These are phyloP conservation scores for Ornithoptera alexandrae DNA, from an alignment of 2,888 invertebrate species.

Conservation along the genomic window DNA sequence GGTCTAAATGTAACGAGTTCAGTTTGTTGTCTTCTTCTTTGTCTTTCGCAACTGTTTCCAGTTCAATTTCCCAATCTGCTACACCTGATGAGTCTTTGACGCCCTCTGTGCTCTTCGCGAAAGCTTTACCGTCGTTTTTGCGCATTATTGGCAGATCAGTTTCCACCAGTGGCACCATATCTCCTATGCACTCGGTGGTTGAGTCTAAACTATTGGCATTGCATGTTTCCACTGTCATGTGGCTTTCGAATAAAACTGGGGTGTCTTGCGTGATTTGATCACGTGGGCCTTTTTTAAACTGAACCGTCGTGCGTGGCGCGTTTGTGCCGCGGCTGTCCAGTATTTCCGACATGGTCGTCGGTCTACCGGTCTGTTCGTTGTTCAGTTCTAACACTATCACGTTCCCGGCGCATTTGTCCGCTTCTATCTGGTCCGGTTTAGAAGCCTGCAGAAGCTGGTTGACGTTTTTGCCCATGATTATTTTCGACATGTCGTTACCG, in stretches of 20 bases:
- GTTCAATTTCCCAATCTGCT: slow-evolving; percentile 82
- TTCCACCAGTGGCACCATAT: slow-evolving; percentile 57
- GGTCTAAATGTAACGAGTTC: slow-evolving; percentile 70
- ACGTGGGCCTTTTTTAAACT: slow-evolving; percentile 44
- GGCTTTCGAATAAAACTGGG: slow-evolving; percentile 73
- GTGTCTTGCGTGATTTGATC: slow-evolving; percentile 78
- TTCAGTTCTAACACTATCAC: slow-evolving; percentile 74
- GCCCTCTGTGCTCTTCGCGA: slow-evolving; percentile 54
- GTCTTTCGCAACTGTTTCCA: slow-evolving; percentile 76
- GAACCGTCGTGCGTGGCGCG: slow-evolving; percentile 43
- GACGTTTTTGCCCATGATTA: slow-evolving; percentile 76
- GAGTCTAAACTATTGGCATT: slow-evolving; percentile 71
- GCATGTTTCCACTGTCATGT: slow-evolving; percentile 63
- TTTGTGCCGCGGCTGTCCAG: slow-evolving; percentile 58
- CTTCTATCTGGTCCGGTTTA: slow-evolving; percentile 60
- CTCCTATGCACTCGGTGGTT: slow-evolving; percentile 61
- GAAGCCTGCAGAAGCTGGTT: slow-evolving; percentile 70
- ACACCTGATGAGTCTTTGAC: slow-evolving; percentile 66
- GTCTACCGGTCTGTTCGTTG: slow-evolving; percentile 68
- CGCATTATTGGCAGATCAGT: slow-evolving; percentile 50
- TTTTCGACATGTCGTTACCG: slow-evolving; percentile 73
- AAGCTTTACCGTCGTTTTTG: slow-evolving; percentile 54
- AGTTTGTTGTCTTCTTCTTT: slow-evolving; percentile 71
- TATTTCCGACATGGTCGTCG: slow-evolving; percentile 74
- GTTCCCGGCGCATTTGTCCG: slow-evolving; percentile 63